These are phyloP conservation scores for Aphis craccivora DNA, from an alignment of 1,140 invertebrate genomes.

Conservation along the genomic window DNA sequence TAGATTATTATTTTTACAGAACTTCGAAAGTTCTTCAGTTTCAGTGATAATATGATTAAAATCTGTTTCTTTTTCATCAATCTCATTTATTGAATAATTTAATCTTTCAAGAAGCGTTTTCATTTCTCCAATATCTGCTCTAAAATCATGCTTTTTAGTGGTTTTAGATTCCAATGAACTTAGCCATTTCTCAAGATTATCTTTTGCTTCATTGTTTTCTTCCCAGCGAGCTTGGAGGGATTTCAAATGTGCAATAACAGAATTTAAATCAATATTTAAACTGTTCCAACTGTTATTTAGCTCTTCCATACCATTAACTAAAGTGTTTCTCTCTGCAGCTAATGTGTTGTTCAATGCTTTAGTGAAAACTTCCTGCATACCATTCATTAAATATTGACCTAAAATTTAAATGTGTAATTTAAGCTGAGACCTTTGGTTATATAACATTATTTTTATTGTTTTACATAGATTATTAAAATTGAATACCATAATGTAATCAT, in stretches of 20 bases:
- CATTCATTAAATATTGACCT: slow-evolving; percentile 83
- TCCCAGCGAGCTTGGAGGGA: slow-evolving; percentile 80
- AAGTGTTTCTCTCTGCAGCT: slow-evolving; percentile 74
- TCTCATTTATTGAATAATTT: slow-evolving; percentile 78
- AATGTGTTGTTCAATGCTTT: slow-evolving; percentile 87
- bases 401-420: slow-evolving; percentile 62
- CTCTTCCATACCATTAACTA: slow-evolving; percentile 68
- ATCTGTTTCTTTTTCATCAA: slow-evolving; percentile 76
- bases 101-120: slow-evolving; percentile 80
- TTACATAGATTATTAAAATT: not conserved
- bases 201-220: slow-evolving; percentile 77
- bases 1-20: slow-evolving; percentile 72
- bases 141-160: slow-evolving; percentile 72
- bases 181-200: slow-evolving; percentile 76
- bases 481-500: not conserved
- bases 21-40: slow-evolving; percentile 74
- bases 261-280: slow-evolving; percentile 80
- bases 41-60: slow-evolving; percentile 76
- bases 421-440: not conserved
- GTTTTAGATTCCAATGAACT: slow-evolving; percentile 68
- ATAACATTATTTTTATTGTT: not conserved
- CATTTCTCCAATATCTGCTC: slow-evolving; percentile 88
- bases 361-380: slow-evolving; percentile 82
- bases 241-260: slow-evolving; percentile 79
- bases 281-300: slow-evolving; percentile 84